Percentiles rank a stretch among this genome's conserved stretches.
Evolutionary conservation across 2,888 invertebrate species (phyloP).

Genomic region (Tetragonula carbonaria): DNA sequence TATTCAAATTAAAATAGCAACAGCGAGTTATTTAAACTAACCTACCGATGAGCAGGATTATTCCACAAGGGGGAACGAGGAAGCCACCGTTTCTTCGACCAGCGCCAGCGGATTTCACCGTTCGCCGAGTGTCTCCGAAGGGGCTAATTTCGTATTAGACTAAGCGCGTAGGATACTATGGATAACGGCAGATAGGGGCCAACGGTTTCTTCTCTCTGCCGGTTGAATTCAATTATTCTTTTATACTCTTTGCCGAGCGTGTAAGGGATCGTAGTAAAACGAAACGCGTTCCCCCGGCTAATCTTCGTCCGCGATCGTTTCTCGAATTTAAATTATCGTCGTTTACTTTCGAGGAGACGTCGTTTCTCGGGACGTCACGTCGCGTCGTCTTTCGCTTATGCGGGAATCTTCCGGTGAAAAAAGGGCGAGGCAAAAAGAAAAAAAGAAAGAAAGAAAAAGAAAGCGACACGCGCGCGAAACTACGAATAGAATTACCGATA

Average conservation of each 20-base stretch:
- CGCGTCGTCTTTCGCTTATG: background rate
- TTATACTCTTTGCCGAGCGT: conserved; percentile 43
- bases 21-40: conserved; percentile 31
- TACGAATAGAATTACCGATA: conserved; percentile 31
- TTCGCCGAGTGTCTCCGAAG: conserved; percentile 39
- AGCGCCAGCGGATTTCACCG: conserved; percentile 42
- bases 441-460: background rate
- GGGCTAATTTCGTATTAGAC: conserved; percentile 46
- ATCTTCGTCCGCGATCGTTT: conserved; percentile 33
- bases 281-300: conserved; percentile 13
- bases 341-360: background rate
- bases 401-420: background rate
- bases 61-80: background rate
- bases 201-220: conserved; percentile 11
- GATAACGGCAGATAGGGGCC: conserved; percentile 35
- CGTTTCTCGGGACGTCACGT: background rate
- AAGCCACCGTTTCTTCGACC: conserved; percentile 11
- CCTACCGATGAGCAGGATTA: conserved; percentile 32
- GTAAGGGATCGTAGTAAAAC: conserved; percentile 38
- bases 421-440: background rate
- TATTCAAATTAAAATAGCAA: conserved; percentile 24
- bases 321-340: conserved; percentile 42
- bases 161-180: conserved; percentile 58
- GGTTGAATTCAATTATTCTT: conserved; percentile 65
- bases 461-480: background rate